phyloP scores from a whole-genome alignment of 2,888 invertebrate genomes.

The Macropis europaea region DNA sequence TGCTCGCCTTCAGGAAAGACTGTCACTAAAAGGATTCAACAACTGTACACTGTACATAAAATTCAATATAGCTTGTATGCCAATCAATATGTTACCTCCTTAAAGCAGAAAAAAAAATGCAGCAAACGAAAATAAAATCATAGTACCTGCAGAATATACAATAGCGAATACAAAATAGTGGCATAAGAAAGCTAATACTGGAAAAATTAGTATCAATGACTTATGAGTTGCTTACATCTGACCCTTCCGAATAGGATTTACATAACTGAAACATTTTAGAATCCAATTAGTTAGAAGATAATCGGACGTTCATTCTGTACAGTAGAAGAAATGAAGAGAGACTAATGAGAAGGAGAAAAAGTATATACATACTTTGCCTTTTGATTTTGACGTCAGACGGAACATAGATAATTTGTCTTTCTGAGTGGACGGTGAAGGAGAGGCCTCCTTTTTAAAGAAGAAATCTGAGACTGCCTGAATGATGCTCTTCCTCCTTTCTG shows the following conservation, averaged over 20 bases:
- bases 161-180: conserved; percentile 58
- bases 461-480: conserved; percentile 92
- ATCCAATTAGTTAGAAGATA: conserved; percentile 43
- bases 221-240: conserved; percentile 79
- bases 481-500: conserved; percentile 89
- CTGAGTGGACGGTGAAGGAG: conserved; percentile 72
- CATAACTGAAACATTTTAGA: conserved; percentile 77
- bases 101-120: conserved; percentile 37
- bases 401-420: conserved; percentile 83
- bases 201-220: conserved; percentile 57
- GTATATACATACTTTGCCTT: conserved; percentile 82
- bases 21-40: conserved; percentile 6
- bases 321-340: not conserved
- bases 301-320: conserved; percentile 12
- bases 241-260: conserved; percentile 79
- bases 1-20: conserved; percentile 8
- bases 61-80: conserved; percentile 11
- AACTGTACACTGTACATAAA: not conserved
- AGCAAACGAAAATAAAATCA: conserved; percentile 56
- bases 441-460: conserved; percentile 87
- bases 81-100: conserved; percentile 32
- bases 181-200: conserved; percentile 58
- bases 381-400: conserved; percentile 83
- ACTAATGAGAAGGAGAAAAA: not conserved
- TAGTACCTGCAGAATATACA: conserved; percentile 58